Percentiles rank a stretch among this genome's conserved stretches.
These are phyloP conservation scores for Antennarius striatus DNA, from an alignment of 2,113 vertebrate species.

Conservation along the genomic window DNA sequence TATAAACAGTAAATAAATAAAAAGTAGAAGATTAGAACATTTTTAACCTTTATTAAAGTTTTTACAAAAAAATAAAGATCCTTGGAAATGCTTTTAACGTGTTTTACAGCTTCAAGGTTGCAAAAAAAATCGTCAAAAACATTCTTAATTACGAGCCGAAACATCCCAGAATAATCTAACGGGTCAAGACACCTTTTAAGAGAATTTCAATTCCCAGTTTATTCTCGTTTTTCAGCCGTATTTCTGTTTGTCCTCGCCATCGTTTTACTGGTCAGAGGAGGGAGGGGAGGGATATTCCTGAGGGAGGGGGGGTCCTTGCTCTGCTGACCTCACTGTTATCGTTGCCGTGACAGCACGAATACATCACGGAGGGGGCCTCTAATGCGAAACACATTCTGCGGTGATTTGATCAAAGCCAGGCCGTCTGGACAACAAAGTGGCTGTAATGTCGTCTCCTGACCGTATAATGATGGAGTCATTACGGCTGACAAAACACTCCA, in stretches of 20 bases:
- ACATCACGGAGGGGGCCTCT: constrained; percentile 81
- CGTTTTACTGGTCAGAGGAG: constrained; percentile 66
- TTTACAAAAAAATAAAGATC: too few relatives aligned
- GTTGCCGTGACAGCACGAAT: constrained; percentile 90
- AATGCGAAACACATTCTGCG: constrained; percentile 80
- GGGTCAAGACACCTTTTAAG: too few relatives aligned
- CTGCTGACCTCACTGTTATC: constrained; percentile 87
- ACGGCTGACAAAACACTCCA: constrained; percentile 79
- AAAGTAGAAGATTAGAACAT: too few relatives aligned
- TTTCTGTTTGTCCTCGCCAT: not conserved
- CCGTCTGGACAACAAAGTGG: constrained; percentile 77
- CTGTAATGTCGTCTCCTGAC: constrained; percentile 79
- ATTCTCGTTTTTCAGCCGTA: not conserved
- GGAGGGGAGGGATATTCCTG: constrained; percentile 72
- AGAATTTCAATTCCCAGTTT: too few relatives aligned
- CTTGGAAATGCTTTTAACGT: not conserved
- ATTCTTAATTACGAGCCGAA: too few relatives aligned
- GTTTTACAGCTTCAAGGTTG: not conserved
- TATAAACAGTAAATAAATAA: too few relatives aligned
- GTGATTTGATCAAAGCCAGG: constrained; percentile 79
- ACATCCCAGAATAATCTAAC: too few relatives aligned
- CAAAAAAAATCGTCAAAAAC: too few relatives aligned
- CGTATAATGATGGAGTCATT: constrained; percentile 82
- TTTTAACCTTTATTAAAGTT: too few relatives aligned
- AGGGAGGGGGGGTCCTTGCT: constrained; percentile 80